phyloP scores from a whole-genome alignment of 2,113 vertebrate species.

The Tetrax tetrax region DNA sequence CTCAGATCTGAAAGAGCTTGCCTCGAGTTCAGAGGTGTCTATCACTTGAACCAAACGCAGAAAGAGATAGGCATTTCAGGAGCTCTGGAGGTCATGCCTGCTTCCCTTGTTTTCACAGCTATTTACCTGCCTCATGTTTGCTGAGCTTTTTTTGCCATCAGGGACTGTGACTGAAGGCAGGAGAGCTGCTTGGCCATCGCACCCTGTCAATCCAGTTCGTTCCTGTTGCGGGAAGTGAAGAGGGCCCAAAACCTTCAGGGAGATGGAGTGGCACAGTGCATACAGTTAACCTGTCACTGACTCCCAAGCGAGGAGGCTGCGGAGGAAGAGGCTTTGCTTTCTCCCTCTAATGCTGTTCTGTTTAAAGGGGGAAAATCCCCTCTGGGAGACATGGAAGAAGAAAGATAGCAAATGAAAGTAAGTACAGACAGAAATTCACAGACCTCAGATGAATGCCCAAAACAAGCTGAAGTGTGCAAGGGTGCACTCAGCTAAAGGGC shows the following conservation, averaged over 20 bases:
- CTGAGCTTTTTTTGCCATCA: not conserved
- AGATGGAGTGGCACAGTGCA: not conserved
- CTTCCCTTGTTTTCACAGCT: not conserved
- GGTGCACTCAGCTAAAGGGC: not conserved
- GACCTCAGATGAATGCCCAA: not conserved
- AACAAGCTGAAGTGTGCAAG: rapidly evolving
- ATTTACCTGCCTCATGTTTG: not conserved
- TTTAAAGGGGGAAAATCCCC: not conserved
- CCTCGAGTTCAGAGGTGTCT: not conserved
- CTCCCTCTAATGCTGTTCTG: not conserved
- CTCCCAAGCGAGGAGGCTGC: not conserved
- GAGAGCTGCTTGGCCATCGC: not conserved
- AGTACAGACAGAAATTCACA: not conserved
- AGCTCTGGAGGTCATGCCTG: not conserved
- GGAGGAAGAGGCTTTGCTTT: not conserved
- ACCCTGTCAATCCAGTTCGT: not conserved
- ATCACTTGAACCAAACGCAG: not conserved
- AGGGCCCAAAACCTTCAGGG: not conserved
- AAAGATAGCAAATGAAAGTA: not conserved
- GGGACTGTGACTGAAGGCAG: not conserved
- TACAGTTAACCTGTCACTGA: not conserved
- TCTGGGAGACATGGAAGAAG: not conserved
- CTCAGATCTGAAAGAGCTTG: not conserved
- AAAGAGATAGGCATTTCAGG: not conserved
- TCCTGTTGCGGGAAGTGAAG: not conserved